Evolutionary conservation across 2,888 invertebrate genomes (phyloP).

Genomic region (Eilema depressum): DNA sequence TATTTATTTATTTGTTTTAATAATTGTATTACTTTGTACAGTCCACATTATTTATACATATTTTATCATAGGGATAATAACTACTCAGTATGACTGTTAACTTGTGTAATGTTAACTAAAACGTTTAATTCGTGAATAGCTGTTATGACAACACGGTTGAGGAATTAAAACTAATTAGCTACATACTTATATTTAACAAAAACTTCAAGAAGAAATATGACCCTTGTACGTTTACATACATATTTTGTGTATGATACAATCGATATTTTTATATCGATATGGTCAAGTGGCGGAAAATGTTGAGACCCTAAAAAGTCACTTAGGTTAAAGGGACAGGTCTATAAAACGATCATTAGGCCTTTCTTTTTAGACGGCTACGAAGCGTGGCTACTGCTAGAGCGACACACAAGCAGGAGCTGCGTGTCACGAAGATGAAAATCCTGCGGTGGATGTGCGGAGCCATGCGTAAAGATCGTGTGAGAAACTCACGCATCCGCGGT

Average conservation of each 20-base stretch:
- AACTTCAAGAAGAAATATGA: background rate
- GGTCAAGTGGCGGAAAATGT: too few species aligned
- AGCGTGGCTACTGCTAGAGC: too few species aligned
- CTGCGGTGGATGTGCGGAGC: too few species aligned
- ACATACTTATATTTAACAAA: background rate
- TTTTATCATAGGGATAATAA: background rate
- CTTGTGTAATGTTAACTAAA: background rate
- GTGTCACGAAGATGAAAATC: too few species aligned
- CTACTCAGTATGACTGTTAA: background rate
- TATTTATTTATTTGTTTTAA: constrained; percentile 11
- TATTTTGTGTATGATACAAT: background rate
- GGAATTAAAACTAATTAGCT: constrained; percentile 8
- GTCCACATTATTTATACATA: background rate
- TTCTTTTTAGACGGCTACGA: too few species aligned
- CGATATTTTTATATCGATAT: background rate
- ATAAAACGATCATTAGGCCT: too few species aligned
- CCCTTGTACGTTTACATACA: constrained; percentile 6
- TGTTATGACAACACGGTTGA: background rate
- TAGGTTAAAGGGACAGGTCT: too few species aligned
- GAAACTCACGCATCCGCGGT: too few species aligned
- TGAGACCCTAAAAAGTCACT: too few species aligned
- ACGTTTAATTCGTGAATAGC: background rate
- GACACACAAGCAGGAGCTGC: too few species aligned
- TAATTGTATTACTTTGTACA: background rate
- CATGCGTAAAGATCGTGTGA: too few species aligned